Conservation (phyloP, 2,888 invertebrate genomes). For the Nemotelus pantherinus region DNA sequence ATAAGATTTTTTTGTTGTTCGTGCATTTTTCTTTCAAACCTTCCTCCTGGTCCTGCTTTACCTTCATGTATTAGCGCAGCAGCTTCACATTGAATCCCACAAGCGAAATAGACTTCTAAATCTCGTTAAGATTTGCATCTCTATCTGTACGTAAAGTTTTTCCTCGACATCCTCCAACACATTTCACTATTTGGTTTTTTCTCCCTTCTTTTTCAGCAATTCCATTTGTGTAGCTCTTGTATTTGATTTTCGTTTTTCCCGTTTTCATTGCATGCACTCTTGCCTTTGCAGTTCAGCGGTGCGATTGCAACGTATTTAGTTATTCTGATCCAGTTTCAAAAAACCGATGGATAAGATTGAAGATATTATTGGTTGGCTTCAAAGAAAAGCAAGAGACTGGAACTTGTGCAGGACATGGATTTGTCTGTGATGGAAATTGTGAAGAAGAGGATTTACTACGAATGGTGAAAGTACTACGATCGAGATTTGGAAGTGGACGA, state of each 20-base stretch:
- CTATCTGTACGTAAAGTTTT: not conserved
- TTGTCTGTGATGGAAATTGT: not conserved
- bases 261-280: not conserved
- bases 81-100: not conserved
- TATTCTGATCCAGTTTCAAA: slow-evolving; percentile 69
- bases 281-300: slow-evolving; percentile 64
- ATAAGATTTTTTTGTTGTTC: no score
- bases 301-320: slow-evolving; percentile 69
- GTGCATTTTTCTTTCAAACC: no score
- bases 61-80: no score
- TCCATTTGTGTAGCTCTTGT: not conserved
- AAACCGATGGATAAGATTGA: slow-evolving; percentile 62
- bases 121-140: slow-evolving; percentile 34
- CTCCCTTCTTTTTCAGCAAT: not conserved
- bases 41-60: no score
- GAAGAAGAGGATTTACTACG: not conserved
- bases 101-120: not conserved
- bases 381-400: no score
- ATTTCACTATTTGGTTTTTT: not conserved
- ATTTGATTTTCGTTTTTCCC: not conserved
- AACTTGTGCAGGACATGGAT: not conserved
- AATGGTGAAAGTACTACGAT: not conserved
- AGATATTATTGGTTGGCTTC: not conserved
- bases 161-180: no score
- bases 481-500: no score